These are phyloP conservation scores for Yoshiicerus persimilis DNA, from an alignment of 1,140 invertebrate genomes.

Conservation along the genomic window DNA sequence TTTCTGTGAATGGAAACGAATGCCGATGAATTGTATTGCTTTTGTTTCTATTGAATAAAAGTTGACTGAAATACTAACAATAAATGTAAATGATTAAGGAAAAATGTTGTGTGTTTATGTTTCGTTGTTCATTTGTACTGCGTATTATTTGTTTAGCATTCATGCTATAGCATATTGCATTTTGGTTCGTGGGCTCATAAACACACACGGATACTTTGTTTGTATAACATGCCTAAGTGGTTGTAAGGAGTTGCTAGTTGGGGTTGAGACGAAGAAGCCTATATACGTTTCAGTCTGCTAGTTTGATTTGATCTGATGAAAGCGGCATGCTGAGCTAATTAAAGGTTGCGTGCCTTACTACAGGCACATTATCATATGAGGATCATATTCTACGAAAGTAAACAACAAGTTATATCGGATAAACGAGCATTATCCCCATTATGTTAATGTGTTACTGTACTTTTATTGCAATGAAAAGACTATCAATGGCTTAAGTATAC, in stretches of 20 bases:
- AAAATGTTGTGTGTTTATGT: too few relatives aligned
- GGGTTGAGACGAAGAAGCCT: not conserved
- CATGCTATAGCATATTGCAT: not conserved
- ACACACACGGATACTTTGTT: not conserved
- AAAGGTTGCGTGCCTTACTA: conserved; percentile 2
- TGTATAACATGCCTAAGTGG: not conserved
- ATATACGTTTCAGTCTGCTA: not conserved
- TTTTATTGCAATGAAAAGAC: not conserved
- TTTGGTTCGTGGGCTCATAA: not conserved
- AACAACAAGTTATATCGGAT: not conserved
- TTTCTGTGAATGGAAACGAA: not conserved
- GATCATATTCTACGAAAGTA: not conserved
- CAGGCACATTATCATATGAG: not conserved
- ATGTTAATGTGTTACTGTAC: not conserved
- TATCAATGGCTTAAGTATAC: too few relatives aligned
- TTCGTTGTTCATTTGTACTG: not conserved
- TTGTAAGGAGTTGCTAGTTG: not conserved
- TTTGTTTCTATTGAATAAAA: not conserved
- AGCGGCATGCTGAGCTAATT: conserved; percentile 13
- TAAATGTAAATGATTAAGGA: not conserved
- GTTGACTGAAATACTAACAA: not conserved
- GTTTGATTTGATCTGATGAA: conserved; percentile 18
- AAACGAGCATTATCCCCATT: not conserved
- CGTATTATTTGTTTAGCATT: not conserved
- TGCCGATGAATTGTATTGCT: not conserved